A percentile compares a stretch with the other conserved stretches of the same genome.
phyloP scores from a whole-genome alignment of 2,888 invertebrate species.

The Steromphala cineraria region DNA sequence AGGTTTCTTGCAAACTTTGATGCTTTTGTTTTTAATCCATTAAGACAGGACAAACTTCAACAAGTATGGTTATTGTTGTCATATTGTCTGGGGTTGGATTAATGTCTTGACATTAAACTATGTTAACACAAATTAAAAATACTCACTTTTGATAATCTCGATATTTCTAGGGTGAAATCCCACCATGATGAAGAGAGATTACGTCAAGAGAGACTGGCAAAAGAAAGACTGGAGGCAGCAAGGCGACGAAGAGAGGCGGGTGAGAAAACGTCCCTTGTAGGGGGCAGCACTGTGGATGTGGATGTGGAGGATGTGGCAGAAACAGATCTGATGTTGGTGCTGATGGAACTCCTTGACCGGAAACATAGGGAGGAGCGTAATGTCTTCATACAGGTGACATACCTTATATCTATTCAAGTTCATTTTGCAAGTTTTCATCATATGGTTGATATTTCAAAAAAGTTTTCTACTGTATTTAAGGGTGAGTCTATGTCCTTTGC shows the following conservation, averaged over 20 bases:
- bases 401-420: neutral
- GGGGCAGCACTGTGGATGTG: slow-evolving; percentile 38
- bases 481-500: no score
- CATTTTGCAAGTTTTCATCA: neutral
- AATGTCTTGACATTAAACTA: neutral
- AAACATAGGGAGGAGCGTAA: slow-evolving; percentile 62
- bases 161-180: slow-evolving; percentile 33
- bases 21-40: no score
- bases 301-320: slow-evolving; percentile 46
- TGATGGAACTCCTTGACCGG: slow-evolving; percentile 58
- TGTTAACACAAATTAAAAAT: neutral
- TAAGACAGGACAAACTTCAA: no score
- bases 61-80: no score
- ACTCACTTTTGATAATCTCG: neutral
- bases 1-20: no score
- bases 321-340: slow-evolving; percentile 55
- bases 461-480: no score
- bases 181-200: slow-evolving; percentile 52
- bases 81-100: neutral
- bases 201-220: slow-evolving; percentile 63
- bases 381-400: slow-evolving; percentile 56
- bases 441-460: no score
- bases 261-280: slow-evolving; percentile 24
- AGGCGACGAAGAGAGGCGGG: slow-evolving; percentile 34
- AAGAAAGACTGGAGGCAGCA: slow-evolving; percentile 62